These are phyloP conservation scores for Tiphia femorata DNA, from an alignment of 2,888 invertebrate genomes.

Conservation along the genomic window DNA sequence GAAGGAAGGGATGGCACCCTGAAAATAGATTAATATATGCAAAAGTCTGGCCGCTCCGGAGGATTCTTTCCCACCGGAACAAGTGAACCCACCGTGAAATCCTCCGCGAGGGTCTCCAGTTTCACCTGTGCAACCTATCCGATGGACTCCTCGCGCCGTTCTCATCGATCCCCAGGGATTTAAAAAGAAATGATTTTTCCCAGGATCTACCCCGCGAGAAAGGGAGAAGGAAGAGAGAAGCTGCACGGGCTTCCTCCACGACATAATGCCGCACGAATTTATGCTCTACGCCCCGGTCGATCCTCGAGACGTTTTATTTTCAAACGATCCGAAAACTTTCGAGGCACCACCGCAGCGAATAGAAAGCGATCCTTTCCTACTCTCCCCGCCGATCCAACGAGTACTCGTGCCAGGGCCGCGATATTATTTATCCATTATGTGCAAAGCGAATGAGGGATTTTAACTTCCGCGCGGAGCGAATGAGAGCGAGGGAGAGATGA, in stretches of 20 bases:
- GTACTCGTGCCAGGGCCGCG: too few species aligned
- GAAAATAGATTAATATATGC: slow-evolving; percentile 67
- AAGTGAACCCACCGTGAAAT: slow-evolving; percentile 50
- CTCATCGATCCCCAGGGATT: slow-evolving; percentile 28
- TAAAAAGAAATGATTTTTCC: slow-evolving; percentile 23
- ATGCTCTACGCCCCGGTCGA: not conserved
- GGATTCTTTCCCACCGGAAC: slow-evolving; percentile 64
- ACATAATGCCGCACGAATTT: not conserved
- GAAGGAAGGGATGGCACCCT: slow-evolving; percentile 43
- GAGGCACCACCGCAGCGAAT: too few species aligned
- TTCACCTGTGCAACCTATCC: slow-evolving; percentile 60
- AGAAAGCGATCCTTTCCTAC: too few species aligned
- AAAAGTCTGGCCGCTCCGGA: slow-evolving; percentile 52
- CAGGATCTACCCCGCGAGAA: slow-evolving; percentile 23
- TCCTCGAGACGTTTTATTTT: not conserved
- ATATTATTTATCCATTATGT: too few species aligned
- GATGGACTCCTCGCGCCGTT: slow-evolving; percentile 6
- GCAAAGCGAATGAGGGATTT: too few species aligned
- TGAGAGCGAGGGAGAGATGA: too few species aligned
- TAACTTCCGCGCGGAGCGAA: too few species aligned
- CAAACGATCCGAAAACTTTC: not conserved
- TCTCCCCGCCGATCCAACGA: too few species aligned
- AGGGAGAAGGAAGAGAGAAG: too few species aligned
- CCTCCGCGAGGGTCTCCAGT: slow-evolving; percentile 47
- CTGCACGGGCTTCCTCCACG: too few species aligned